phyloP scores from a whole-genome alignment of 2,113 vertebrate species.

The Antechinus stuartii region DNA sequence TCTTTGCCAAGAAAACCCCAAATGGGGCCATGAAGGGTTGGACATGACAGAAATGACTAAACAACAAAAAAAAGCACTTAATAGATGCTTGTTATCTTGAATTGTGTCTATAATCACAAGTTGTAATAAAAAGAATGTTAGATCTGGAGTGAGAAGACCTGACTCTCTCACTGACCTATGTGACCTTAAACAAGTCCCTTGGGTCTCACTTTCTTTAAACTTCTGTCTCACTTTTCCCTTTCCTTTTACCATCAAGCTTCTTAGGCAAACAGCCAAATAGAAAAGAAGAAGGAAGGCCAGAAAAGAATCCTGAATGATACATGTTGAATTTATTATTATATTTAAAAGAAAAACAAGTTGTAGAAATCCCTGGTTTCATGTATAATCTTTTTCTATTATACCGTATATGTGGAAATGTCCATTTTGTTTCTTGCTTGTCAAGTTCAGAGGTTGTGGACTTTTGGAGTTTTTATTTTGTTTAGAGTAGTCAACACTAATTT shows the following conservation, averaged over 20 bases:
- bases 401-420: neutral
- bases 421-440: neutral
- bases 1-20: neutral
- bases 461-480: neutral
- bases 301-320: neutral
- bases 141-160: neutral
- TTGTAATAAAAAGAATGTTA: neutral
- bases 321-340: neutral
- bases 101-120: neutral
- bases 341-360: neutral
- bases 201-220: neutral
- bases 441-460: neutral
- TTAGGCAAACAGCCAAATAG: neutral
- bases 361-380: neutral
- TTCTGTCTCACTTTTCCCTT: neutral
- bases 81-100: neutral
- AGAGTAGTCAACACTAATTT: neutral
- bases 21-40: neutral
- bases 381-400: neutral
- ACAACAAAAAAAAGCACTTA: neutral
- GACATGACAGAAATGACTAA: neutral
- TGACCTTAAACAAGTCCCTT: neutral
- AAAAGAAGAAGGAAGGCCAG: neutral
- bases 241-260: neutral
- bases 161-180: neutral